These are phyloP conservation scores for Eurois occulta DNA, from an alignment of 2,888 invertebrate genomes.

Conservation along the genomic window DNA sequence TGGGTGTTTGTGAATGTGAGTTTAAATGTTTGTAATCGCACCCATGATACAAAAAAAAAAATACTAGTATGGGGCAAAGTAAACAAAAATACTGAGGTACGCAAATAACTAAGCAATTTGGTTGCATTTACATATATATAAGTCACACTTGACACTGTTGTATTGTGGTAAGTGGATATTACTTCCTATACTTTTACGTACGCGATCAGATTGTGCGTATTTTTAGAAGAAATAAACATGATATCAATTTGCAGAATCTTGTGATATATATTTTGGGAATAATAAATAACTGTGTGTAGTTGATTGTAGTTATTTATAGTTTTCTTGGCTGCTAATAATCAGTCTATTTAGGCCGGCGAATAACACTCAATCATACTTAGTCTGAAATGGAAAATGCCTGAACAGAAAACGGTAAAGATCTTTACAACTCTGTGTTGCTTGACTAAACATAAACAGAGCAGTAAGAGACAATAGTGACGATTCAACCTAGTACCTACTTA, in stretches of 20 bases:
- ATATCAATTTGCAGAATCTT: background rate
- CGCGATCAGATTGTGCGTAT: too few species aligned
- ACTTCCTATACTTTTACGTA: background rate
- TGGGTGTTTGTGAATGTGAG: too few species aligned
- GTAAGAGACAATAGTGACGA: background rate
- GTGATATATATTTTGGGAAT: background rate
- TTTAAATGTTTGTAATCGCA: too few species aligned
- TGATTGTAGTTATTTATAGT: background rate
- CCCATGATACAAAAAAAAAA: too few species aligned
- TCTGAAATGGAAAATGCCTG: background rate
- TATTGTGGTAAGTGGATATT: background rate
- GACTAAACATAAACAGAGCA: background rate
- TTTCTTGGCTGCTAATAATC: background rate
- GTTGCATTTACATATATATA: background rate
- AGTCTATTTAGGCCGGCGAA: background rate
- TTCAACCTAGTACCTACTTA: too few species aligned
- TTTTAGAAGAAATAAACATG: background rate
- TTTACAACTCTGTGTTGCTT: background rate
- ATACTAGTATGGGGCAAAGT: too few species aligned
- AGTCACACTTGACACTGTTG: background rate
- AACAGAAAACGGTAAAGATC: background rate
- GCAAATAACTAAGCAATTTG: background rate
- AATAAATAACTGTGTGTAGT: background rate
- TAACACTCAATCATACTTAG: background rate
- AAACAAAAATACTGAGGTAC: background rate